Evolutionary conservation across 1,140 invertebrate species (phyloP).

Genomic region (Drosophila tani): DNA sequence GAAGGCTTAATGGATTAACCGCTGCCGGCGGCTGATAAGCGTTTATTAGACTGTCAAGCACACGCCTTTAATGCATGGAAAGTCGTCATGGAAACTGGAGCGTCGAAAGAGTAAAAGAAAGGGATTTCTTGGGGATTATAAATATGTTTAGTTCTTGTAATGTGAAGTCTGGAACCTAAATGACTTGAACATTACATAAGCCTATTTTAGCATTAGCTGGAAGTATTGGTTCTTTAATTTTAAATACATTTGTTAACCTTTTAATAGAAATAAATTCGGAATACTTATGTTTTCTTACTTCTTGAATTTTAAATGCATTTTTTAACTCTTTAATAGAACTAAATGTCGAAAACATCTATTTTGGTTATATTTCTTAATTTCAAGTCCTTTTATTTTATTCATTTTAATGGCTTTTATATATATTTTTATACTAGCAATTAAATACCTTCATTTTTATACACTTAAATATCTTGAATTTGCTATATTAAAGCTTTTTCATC

Average conservation of each 20-base stretch:
- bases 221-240: neutral
- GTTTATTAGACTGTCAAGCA: slow-evolving; percentile 81
- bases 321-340: neutral
- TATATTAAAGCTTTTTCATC: too few species aligned
- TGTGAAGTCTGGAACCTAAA: neutral
- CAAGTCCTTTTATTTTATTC: neutral
- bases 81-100: neutral
- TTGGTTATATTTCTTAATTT: neutral
- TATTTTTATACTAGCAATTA: neutral
- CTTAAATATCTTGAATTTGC: neutral
- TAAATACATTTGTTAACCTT: neutral
- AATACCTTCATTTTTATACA: neutral
- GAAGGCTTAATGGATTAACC: slow-evolving; percentile 80
- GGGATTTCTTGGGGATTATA: slow-evolving; percentile 1
- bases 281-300: neutral
- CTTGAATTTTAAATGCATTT: neutral
- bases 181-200: neutral
- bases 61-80: slow-evolving; percentile 56
- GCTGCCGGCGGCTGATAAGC: slow-evolving; percentile 76
- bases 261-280: neutral
- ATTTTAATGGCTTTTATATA: too few species aligned
- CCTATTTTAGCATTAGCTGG: neutral
- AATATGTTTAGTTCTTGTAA: neutral
- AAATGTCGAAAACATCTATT: too few species aligned
- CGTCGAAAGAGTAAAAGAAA: neutral